Evolutionary conservation across 92 coral and sea anemone species (phyloP), one percentile per base, ranked within the genome.

Genomic region (Zoanthus solanderi): DNA sequence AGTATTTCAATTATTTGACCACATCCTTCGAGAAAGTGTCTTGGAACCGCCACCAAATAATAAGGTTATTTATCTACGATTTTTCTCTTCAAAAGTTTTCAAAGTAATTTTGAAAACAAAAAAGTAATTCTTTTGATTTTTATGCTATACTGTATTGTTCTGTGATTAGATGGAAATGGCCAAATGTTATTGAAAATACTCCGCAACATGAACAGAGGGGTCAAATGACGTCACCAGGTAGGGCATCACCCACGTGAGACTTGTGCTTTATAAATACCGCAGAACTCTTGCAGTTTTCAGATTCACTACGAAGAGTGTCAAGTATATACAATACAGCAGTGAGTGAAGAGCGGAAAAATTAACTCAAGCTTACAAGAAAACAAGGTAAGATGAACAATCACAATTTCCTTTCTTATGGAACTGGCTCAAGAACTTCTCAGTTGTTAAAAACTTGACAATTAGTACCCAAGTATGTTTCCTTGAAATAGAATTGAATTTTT

Each of bases 1-100:
- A 9, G 5, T 75, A 75, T 75, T 75, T 46, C 16, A 75, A 47
- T 30, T 46, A 75, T 75, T 75, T 75, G 42, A 47, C 79, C 79
- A 30, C 79, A 47, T 75, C 79, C 79, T 60, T 47, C 58, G 60
- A 75, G 79, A 75, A 73, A 47, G 32, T 75, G 30, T 34, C 16
- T 75, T 75, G 58, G 79, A n/a, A 18, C 31, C 12, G 60, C 29
- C 58, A 44, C 29, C 52, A 37, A 13, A 72, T 73, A 18, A 75
- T 52, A 2, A 46, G 23, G 46, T 44, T 75, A 75, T 29, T 1
- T 14, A 2, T 7, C 5, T 4, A 50, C 37, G n/a, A 46, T 16
- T 18, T n/a, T 75, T 75, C 17, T 23, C 60, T 45, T 75, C 42
- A 8, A 0, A 28, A 54, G 47, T 48, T 74, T n/a, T 53, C n/a